Conservation (phyloP, 2,888 invertebrate genomes). For the Xanthorhoe spadicearia region DNA sequence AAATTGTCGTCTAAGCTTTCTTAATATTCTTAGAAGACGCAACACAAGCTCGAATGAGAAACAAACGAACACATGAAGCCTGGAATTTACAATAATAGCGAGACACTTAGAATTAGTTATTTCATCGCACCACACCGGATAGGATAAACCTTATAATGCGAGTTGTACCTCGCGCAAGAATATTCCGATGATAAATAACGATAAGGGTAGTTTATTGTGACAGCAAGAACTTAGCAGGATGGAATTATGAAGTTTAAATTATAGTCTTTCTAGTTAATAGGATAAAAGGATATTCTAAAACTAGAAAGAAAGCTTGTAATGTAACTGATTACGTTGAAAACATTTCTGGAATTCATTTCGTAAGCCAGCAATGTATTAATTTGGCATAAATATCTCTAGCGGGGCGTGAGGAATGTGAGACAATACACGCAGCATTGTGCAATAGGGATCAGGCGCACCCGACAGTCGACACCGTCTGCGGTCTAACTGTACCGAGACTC, state of each 20-base stretch:
- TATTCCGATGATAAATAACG: slow-evolving; percentile 20
- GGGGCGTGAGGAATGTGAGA: slow-evolving; percentile 54
- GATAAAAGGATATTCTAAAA: slow-evolving; percentile 4
- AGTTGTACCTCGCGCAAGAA: slow-evolving; percentile 18
- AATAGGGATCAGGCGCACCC: slow-evolving; percentile 58
- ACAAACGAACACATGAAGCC: neutral
- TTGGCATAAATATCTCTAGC: slow-evolving; percentile 46
- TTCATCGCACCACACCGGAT: slow-evolving; percentile 36
- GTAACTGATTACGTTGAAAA: slow-evolving; percentile 26
- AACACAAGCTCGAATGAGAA: neutral
- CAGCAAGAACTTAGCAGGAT: slow-evolving; percentile 24
- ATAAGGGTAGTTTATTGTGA: slow-evolving; percentile 26
- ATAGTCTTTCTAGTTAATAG: slow-evolving; percentile 1
- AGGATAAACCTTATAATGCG: slow-evolving; percentile 21
- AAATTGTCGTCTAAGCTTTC: neutral
- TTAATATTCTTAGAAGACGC: neutral
- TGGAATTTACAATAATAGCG: neutral
- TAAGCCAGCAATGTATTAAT: slow-evolving; percentile 34
- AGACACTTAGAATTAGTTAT: slow-evolving; percentile 15
- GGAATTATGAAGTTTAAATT: slow-evolving; percentile 16
- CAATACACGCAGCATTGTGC: slow-evolving; percentile 54
- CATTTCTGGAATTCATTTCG: slow-evolving; percentile 28
- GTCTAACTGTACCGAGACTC: slow-evolving; percentile 56
- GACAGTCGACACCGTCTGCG: slow-evolving; percentile 58
- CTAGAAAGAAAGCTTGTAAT: slow-evolving; percentile 10